Evolutionary conservation across 2,888 invertebrate species (phyloP), one percentile per base, ranked within the genome.

Genomic region (Hyposoter didymator): DNA sequence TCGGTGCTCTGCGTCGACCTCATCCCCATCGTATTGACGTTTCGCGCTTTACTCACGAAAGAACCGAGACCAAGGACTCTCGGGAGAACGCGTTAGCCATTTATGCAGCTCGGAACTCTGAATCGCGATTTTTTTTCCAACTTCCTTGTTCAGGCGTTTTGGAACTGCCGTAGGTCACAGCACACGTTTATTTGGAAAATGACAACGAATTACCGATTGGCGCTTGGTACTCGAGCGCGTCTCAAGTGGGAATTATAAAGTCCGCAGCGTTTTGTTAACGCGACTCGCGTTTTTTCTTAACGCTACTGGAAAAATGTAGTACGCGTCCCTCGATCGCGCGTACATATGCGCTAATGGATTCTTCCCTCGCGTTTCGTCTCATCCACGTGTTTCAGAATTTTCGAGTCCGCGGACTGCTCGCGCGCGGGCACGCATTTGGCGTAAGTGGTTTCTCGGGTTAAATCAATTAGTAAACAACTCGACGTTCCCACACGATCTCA

Each of bases 361-460:
- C 17, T 69, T 28, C 1, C 7, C 28, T n/a, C n/a, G n/a, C 5
- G 28, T 47, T 69, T 22, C 22, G 28, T 45, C 8, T 35, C 19
- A 6, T 47, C 14, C 59, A 28, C 28, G 39, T 22, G 55, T 8
- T 4, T 69, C 2, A 47, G 52, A 52, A 72, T 49, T 59, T 59
- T 59, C 14, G 59, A 59, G 59, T 59, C 59, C 59, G 12, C 6
- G 12, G 2, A 59, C 59, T 28, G 28, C 28, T 59, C 59, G 14
- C 59, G 28, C 28, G 28, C 59, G 14, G 28, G 28, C 6, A 28
- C 59, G 59, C 28, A 59, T 70, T 47, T 17, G 28, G 75, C 75
- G 80, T 84, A 84, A 84, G 84, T 84, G 80, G 75, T 81, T 84
- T 84, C 76, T 80, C 76, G 43, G 76, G 84, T 84, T 62, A 81